These are phyloP conservation scores for Clarias laeviceps DNA, from an alignment of 2,797 vertebrate species.

Conservation along the genomic window DNA sequence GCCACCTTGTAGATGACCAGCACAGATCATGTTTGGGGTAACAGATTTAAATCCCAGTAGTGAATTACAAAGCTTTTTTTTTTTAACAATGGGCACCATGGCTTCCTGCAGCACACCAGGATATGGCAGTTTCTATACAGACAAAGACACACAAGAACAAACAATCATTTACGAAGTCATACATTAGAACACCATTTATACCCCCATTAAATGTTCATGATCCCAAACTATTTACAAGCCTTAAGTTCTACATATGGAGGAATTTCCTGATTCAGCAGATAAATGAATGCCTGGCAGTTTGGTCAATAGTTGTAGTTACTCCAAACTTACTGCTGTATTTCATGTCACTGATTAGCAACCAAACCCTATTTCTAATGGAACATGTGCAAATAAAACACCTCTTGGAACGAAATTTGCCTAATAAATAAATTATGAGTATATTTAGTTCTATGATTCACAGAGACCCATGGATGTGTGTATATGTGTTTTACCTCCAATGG, in stretches of 20 bases:
- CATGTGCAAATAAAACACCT: neutral
- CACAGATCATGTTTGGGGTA: slow-evolving; percentile 60
- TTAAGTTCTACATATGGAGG: neutral
- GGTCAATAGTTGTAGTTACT: neutral
- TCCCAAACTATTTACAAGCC: neutral
- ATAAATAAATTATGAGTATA: neutral
- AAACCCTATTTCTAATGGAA: neutral
- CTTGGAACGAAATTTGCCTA: neutral
- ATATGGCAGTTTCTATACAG: slow-evolving; percentile 24
- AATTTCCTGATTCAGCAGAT: neutral
- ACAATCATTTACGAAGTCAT: neutral
- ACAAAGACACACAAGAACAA: neutral
- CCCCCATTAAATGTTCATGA: neutral
- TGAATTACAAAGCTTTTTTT: slow-evolving; percentile 27
- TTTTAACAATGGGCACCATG: slow-evolving; percentile 51
- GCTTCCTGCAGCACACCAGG: slow-evolving; percentile 58
- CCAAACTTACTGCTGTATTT: neutral
- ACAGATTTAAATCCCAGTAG: neutral
- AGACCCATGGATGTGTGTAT: neutral
- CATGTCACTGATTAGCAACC: neutral
- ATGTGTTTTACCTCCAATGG: slow-evolving; percentile 34
- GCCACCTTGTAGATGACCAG: slow-evolving; percentile 44
- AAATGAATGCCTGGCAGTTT: neutral
- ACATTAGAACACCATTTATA: too few species aligned
- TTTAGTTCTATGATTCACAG: neutral